Conservation (phyloP, 1,140 invertebrate genomes). For the Ptiloglossa arizonensis region DNA sequence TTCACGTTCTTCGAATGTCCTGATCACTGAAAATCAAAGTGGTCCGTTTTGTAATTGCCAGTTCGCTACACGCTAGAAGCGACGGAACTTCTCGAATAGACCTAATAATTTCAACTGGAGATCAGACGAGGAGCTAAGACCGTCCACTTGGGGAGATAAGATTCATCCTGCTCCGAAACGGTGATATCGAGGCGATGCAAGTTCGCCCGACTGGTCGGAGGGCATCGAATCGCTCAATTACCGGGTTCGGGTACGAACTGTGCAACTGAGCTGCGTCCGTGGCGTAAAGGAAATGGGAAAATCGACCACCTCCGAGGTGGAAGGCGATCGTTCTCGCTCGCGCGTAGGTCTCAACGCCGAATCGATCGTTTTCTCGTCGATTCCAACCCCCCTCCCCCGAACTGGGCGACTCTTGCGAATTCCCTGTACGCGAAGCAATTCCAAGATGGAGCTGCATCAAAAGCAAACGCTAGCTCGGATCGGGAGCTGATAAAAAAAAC, state of each 20-base stretch:
- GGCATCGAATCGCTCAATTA: constrained; percentile 37
- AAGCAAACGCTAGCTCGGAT: neutral
- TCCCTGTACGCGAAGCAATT: constrained; percentile 18
- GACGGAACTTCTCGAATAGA: neutral
- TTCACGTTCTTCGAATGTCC: too few species aligned
- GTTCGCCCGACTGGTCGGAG: constrained; percentile 6
- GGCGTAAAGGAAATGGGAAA: constrained; percentile 22
- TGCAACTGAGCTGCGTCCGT: constrained; percentile 19
- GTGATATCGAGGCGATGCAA: constrained; percentile 5
- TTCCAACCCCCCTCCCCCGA: neutral
- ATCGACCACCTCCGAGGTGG: neutral
- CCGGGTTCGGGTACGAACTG: constrained; percentile 27
- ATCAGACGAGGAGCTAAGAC: constrained; percentile 8
- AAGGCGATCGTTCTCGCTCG: constrained; percentile 9
- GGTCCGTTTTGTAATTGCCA: too few species aligned
- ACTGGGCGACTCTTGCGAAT: constrained; percentile 6
- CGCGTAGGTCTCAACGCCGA: neutral
- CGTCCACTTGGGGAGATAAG: constrained; percentile 23
- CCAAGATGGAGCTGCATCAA: constrained; percentile 22
- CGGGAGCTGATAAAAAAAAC: neutral
- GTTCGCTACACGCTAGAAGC: too few species aligned
- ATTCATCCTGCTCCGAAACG: constrained; percentile 7
- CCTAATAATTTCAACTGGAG: constrained; percentile 2
- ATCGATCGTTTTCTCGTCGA: constrained; percentile 15
- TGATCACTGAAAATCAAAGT: too few species aligned